phyloP scores from a whole-genome alignment of 2,113 vertebrate species.

The Larimichthys crocea region DNA sequence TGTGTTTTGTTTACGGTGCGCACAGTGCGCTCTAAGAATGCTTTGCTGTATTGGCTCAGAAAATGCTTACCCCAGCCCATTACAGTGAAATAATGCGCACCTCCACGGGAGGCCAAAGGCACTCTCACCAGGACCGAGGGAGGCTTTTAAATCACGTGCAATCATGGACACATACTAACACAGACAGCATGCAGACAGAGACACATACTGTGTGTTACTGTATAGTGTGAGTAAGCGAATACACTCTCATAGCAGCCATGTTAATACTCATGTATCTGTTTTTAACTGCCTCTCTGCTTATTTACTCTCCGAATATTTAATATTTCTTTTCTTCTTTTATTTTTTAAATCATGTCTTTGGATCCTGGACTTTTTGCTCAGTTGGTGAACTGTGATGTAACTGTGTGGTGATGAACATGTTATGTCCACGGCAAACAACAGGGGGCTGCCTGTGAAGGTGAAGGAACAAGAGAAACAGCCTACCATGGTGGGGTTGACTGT shows the following conservation, averaged over 20 bases:
- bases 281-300: not conserved
- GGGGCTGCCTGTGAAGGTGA: not conserved
- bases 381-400: not conserved
- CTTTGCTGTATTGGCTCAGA: slow-evolving; percentile 47
- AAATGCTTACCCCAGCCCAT: slow-evolving; percentile 62
- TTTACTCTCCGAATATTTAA: not conserved
- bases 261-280: not conserved
- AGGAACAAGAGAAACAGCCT: not conserved
- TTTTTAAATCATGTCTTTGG: too few relatives aligned
- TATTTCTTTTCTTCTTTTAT: too few relatives aligned
- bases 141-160: slow-evolving; percentile 67
- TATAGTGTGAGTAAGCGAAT: not conserved
- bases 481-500: not conserved
- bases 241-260: not conserved
- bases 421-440: slow-evolving; percentile 5
- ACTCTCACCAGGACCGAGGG: slow-evolving; percentile 40
- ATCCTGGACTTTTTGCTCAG: not conserved
- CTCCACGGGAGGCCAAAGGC: slow-evolving; percentile 64
- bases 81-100: slow-evolving; percentile 61
- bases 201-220: not conserved
- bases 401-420: not conserved
- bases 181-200: not conserved
- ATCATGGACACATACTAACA: not conserved
- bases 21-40: slow-evolving; percentile 1
- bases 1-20: slow-evolving; percentile 12